Evolutionary conservation across 2,888 invertebrate genomes (phyloP), one percentile per base, ranked within the genome.

Genomic region (Drosophila acutilabella): DNA sequence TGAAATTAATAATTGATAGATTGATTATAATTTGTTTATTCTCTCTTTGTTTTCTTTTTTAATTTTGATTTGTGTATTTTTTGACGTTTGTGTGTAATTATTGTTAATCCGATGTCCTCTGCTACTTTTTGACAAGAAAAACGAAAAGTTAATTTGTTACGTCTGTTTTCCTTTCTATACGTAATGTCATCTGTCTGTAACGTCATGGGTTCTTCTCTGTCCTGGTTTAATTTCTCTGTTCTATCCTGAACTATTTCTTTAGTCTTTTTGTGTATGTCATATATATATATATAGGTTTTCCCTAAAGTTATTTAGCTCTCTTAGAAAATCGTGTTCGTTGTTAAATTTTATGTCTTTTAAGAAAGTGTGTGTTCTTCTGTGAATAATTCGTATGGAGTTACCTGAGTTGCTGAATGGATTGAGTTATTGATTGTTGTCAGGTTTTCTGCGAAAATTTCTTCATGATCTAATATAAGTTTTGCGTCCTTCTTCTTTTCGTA

Each of bases 81-180:
- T 23, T 33, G 33, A 6, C 23, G 1, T 26, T 26, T 26, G 5
- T 26, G 8, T 18, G 50, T 33, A 18, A 50, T 16, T 13, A 51
- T 16, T 7, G 51, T 51, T 2, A 6, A n/a, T 14, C 51, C 38
- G 13, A 13, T 51, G 11, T 51, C 51, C 38, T 40, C 20, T 20
- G 38, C 18, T 18, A 38, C 16, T n/a, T 51, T 20, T 2, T 51
- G 51, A 20, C 20, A 2, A 23, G 41, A 16, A 16, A 53, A 53
- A 8, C 53, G 20, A 11, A 26, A 16, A 14, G 53, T 53, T 14
- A 53, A n/a, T 41, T 53, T 53, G 8, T 53, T 14, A 5, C 53
- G n/a, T 30, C 54, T 66, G 30, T 62, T 62, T 20, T 61, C n/a
- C n/a, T n/a, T 56, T 2, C 57, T 64, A 51, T 44, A 64, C 2